These are phyloP conservation scores for Chaetorhynchus papuensis DNA, from an alignment of 2,113 vertebrate genomes.

Conservation along the genomic window DNA sequence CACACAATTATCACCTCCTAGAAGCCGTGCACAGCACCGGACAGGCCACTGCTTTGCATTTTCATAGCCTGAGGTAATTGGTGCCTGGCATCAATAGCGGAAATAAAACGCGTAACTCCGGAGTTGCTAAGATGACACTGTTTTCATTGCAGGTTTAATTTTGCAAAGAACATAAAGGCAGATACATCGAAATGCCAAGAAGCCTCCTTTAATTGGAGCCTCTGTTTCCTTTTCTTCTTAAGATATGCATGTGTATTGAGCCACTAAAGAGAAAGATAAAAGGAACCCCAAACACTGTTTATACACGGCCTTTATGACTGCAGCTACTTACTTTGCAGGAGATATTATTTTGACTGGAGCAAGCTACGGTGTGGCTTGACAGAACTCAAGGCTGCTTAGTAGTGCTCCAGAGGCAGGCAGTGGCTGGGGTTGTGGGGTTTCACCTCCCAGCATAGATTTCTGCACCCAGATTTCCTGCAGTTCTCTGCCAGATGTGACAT, in stretches of 20 bases:
- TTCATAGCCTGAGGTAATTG: neutral
- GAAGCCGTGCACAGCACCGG: neutral
- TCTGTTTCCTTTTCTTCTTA: constrained; percentile 38
- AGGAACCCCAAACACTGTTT: neutral
- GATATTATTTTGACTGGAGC: neutral
- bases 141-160: constrained; percentile 38
- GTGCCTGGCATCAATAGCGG: neutral
- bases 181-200: constrained; percentile 25
- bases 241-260: neutral
- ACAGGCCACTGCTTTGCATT: neutral
- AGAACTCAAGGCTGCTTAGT: neutral
- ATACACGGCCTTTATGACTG: neutral
- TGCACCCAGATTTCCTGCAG: neutral
- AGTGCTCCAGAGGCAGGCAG: neutral
- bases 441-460: neutral
- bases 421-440: neutral
- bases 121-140: constrained; percentile 26
- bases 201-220: constrained; percentile 56
- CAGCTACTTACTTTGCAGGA: constrained; percentile 8
- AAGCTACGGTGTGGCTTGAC: neutral
- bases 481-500: neutral
- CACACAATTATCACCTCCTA: neutral
- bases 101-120: neutral
- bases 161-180: constrained; percentile 57
- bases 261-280: constrained; percentile 50